Base-by-base conservation (phyloP, 2,113 vertebrate genomes). In the Ciconia maguari region DNA sequence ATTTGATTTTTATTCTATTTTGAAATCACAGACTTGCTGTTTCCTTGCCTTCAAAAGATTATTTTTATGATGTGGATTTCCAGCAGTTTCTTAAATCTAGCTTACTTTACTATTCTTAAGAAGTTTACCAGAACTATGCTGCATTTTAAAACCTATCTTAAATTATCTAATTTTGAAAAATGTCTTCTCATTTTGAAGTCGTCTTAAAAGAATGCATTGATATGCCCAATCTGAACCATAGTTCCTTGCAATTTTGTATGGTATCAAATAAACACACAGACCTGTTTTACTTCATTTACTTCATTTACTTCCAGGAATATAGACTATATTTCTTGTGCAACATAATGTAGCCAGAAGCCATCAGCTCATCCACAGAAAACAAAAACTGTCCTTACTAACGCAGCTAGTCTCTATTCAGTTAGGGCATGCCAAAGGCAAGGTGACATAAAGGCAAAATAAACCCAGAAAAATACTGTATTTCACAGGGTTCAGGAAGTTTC, bases 1-100 rank as follows among this genome's bases (percentile, higher is more conserved):
- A 93, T 92, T 77, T 83, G 51, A 90, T 85, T 91, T 96, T 94
- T 96, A 71, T 92, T 95, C 62, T 94, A 36, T 87, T 94, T 94
- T 93, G 26, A 92, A 95, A 94, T 92, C 38, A 87, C 9, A 92
- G 30, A 32, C 84, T 91, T 96, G 30, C 64, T 83, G 20, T 83
- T 93, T 96, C 51, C 66, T 92, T 92, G 51, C 58, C 17, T 83
- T 89, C 22, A 55, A 83, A 79, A 79, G 54, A 85, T 92, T 79
- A 77, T 83, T 93, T 94, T 93, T 86, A 54, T 62, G 27, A 70
- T 34, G 15, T 77, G 65, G 75, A 49, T 87, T 97, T 94, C 38
- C 30, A 89, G 21, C 10, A 85, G 15, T 72, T 94, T 89, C 57
- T 86, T 66, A 93, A 83, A 93, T 79, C 57, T 83, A 77, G 19